Conservation (phyloP, 2,888 invertebrate species). For the Notodonta ziczac region DNA sequence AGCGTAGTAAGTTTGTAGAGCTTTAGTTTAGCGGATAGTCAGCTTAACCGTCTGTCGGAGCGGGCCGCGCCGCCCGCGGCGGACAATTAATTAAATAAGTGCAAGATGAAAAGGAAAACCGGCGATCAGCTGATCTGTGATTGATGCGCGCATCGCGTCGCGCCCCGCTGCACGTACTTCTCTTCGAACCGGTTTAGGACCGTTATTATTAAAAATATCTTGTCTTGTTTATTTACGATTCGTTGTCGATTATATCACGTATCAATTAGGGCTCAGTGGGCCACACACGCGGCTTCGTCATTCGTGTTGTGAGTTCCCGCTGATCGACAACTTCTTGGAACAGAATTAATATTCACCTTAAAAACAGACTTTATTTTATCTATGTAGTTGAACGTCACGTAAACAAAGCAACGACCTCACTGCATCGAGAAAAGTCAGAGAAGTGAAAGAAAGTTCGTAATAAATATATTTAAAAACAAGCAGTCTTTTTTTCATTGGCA, state of each 20-base stretch:
- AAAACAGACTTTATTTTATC: no score
- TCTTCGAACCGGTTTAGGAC: slow-evolving; percentile 69
- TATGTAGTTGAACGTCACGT: slow-evolving; percentile 6
- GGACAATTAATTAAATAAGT: slow-evolving; percentile 75
- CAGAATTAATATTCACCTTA: background rate
- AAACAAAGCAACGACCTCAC: slow-evolving; percentile 53
- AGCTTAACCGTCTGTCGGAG: slow-evolving; percentile 33
- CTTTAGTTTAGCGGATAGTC: slow-evolving; percentile 56
- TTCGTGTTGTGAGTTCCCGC: background rate
- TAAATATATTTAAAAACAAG: slow-evolving; percentile 58
- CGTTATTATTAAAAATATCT: slow-evolving; percentile 58
- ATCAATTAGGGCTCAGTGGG: slow-evolving; percentile 48
- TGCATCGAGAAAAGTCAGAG: slow-evolving; percentile 40
- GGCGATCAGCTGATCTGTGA: slow-evolving; percentile 78
- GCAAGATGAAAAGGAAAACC: slow-evolving; percentile 77
- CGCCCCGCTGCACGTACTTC: slow-evolving; percentile 55
- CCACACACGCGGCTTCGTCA: slow-evolving; percentile 18
- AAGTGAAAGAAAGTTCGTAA: slow-evolving; percentile 51
- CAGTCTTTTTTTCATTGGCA: slow-evolving; percentile 69
- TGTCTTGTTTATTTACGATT: slow-evolving; percentile 54
- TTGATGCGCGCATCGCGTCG: slow-evolving; percentile 64
- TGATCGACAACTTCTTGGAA: slow-evolving; percentile 1
- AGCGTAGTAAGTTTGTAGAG: slow-evolving; percentile 53
- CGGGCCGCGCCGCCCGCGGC: slow-evolving; percentile 58
- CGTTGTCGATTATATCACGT: slow-evolving; percentile 50